Percentiles rank a stretch among this genome's conserved stretches.
phyloP scores from a whole-genome alignment of 2,888 invertebrate genomes.

The Papilio elwesi region DNA sequence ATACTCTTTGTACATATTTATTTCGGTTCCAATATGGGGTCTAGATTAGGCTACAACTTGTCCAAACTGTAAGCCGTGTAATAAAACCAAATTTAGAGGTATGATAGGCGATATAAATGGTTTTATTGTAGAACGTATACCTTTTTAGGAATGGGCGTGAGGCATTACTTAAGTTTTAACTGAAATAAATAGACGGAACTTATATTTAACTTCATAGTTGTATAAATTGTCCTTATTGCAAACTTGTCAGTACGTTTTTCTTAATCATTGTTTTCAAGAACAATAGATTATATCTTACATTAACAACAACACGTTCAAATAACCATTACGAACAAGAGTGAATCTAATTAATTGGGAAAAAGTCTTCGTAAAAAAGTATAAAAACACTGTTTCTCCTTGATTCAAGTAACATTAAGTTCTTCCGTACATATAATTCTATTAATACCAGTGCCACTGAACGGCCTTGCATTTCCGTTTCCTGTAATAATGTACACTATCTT shows the following conservation, averaged over 20 bases:
- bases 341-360: too few relatives aligned
- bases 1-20: neutral
- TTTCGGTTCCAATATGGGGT: neutral
- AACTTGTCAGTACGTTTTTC: neutral
- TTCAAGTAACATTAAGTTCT: conserved; percentile 1
- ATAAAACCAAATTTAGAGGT: conserved; percentile 9
- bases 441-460: conserved; percentile 9
- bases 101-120: conserved; percentile 24
- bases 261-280: too few relatives aligned
- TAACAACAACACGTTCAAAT: too few relatives aligned
- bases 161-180: neutral
- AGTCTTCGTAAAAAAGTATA: neutral
- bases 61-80: neutral
- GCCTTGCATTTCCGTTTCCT: conserved; percentile 23
- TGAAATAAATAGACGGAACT: neutral
- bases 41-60: conserved; percentile 7
- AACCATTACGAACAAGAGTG: too few relatives aligned
- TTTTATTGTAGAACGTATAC: conserved; percentile 15
- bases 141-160: conserved; percentile 14
- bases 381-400: neutral
- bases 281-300: too few relatives aligned
- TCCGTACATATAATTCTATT: conserved; percentile 5
- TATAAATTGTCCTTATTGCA: neutral
- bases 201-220: neutral
- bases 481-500: neutral